Conservation (phyloP, 1,140 invertebrate species). For the Parapsyche elsis region DNA sequence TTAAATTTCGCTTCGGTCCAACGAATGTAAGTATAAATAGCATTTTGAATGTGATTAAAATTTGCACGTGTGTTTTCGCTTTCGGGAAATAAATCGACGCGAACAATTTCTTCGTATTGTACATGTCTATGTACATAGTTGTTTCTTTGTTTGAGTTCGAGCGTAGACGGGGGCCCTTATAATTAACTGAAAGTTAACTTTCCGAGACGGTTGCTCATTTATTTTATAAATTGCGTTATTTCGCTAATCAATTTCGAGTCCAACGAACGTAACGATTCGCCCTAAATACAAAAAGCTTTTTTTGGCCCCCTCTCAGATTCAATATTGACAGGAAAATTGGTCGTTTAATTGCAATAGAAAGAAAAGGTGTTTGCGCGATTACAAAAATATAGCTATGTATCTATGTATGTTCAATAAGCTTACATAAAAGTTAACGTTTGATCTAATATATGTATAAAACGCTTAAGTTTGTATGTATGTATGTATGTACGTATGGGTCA, state of each 20-base stretch:
- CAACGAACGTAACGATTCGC: not conserved
- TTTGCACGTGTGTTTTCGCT: no score
- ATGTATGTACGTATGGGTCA: no score
- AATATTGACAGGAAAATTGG: no score
- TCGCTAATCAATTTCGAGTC: conserved; percentile 21
- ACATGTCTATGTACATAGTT: not conserved
- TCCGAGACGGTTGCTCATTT: conserved; percentile 25
- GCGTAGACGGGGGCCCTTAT: not conserved
- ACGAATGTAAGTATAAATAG: not conserved
- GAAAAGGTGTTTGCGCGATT: no score
- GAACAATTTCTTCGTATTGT: conserved; percentile 16
- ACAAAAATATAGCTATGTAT: no score
- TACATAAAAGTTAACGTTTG: no score
- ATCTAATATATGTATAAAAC: no score
- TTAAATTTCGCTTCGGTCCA: conserved; percentile 17
- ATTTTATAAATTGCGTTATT: conserved; percentile 30
- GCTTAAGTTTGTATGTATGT: no score
- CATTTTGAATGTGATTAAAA: not conserved
- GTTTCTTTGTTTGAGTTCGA: not conserved
- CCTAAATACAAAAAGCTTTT: no score
- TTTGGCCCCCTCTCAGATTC: no score
- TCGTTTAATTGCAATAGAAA: no score
- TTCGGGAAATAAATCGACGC: not conserved
- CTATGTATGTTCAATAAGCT: no score
- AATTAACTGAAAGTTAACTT: conserved; percentile 32